Percentiles rank a stretch among this genome's conserved stretches.
Conservation (phyloP, 1,140 invertebrate genomes). For the Teleogryllus occipitalis region DNA sequence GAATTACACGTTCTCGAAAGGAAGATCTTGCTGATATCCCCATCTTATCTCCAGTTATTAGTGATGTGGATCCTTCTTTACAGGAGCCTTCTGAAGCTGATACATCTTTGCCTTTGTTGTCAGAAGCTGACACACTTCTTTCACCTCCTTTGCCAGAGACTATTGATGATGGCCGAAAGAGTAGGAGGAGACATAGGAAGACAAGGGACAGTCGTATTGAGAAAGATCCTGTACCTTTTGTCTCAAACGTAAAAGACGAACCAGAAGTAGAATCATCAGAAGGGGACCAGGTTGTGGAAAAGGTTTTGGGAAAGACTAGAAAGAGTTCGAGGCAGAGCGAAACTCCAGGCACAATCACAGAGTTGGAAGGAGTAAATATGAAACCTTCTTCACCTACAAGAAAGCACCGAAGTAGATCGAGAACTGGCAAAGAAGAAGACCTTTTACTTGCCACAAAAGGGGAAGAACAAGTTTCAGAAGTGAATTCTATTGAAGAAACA, state of each 20-base stretch:
- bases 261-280: background rate
- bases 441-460: background rate
- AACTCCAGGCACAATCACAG: background rate
- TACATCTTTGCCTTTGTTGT: background rate
- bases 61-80: background rate
- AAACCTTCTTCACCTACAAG: background rate
- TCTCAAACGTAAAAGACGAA: background rate
- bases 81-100: background rate
- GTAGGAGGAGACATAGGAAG: background rate
- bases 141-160: background rate
- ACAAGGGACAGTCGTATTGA: background rate
- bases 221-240: background rate
- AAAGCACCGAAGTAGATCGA: background rate
- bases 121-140: background rate
- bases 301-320: background rate
- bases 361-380: background rate
- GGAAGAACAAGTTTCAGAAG: background rate
- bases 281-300: background rate
- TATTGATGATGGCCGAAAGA: background rate
- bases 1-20: background rate
- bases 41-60: conserved; percentile 12
- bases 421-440: background rate
- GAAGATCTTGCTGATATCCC: conserved; percentile 16
- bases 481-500: background rate
- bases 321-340: background rate